phyloP scores from a whole-genome alignment of 2,888 invertebrate species.

The Mimachlamys varia region DNA sequence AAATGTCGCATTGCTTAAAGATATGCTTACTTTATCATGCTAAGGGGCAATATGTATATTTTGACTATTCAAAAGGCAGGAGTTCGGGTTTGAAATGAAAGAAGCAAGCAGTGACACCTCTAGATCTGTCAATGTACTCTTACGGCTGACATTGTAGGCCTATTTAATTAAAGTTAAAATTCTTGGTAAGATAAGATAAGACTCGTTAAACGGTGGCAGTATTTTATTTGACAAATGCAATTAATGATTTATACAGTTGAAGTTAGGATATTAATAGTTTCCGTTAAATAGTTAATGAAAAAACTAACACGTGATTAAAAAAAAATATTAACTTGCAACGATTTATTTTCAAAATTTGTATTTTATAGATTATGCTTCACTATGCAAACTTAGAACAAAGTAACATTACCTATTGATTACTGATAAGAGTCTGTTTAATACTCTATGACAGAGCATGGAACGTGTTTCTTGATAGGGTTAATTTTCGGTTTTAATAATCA shows the following conservation, averaged over 20 bases:
- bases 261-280: not conserved
- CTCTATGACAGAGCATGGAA: no score
- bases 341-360: no score
- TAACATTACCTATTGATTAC: no score
- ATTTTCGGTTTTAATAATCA: no score
- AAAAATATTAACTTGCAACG: no score
- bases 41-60: not conserved
- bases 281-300: no score
- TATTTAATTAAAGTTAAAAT: not conserved
- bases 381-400: no score
- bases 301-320: not conserved
- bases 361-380: no score
- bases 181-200: conserved; percentile 9
- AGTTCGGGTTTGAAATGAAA: not conserved
- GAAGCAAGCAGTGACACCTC: conserved; percentile 9
- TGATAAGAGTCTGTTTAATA: no score
- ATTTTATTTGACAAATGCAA: not conserved
- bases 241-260: not conserved
- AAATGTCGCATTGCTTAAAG: not conserved
- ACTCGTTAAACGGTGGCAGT: not conserved
- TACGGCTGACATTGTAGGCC: not conserved
- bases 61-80: not conserved
- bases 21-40: not conserved
- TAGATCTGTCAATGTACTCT: not conserved
- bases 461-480: no score